Conservation (phyloP, 2,113 vertebrate genomes). For the Elephantulus edwardii region DNA sequence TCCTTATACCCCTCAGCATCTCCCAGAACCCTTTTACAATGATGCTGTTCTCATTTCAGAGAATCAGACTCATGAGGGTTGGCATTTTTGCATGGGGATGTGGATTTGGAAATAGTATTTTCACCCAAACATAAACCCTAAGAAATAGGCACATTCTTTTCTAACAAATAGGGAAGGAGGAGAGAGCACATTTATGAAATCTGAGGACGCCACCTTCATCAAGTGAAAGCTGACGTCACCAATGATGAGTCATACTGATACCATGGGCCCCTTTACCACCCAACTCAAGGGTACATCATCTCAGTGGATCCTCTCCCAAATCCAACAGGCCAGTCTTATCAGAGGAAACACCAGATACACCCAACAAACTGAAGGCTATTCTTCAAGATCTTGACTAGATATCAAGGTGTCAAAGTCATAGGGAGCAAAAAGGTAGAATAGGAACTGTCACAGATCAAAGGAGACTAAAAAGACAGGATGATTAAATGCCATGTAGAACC, state of each 20-base stretch:
- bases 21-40: neutral
- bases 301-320: neutral
- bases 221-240: neutral
- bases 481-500: neutral
- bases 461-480: neutral
- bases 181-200: neutral
- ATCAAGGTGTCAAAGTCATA: neutral
- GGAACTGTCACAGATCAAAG: neutral
- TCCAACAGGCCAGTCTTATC: neutral
- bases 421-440: neutral
- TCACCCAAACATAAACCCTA: neutral
- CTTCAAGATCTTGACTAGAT: neutral
- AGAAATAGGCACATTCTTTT: neutral
- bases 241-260: neutral
- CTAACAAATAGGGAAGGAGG: neutral
- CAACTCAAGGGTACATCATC: neutral
- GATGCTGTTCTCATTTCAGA: neutral
- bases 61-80: neutral
- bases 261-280: too few species aligned
- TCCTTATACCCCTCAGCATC: neutral
- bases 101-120: neutral
- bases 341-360: slow-evolving; percentile 15
- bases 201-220: neutral
- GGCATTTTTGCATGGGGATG: neutral
- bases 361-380: neutral